Conservation (phyloP, 2,113 vertebrate genomes). For the Gasterosteus nipponicus region DNA sequence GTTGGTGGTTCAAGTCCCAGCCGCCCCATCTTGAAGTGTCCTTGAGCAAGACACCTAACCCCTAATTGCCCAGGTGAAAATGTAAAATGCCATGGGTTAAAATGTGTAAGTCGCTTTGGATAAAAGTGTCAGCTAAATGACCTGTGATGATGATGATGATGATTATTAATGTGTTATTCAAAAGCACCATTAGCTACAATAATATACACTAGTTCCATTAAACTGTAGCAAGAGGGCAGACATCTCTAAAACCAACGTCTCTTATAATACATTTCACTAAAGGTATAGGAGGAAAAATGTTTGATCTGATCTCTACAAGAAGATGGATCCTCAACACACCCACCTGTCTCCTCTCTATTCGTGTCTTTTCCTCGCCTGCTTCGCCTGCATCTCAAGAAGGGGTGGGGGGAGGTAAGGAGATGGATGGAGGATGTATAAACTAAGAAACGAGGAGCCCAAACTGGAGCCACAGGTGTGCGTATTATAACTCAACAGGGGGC, state of each 20-base stretch:
- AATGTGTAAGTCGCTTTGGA: no score
- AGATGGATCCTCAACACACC: background rate
- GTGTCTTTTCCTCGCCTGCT: background rate
- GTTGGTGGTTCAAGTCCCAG: no score
- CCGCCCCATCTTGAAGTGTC: no score
- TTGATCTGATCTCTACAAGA: background rate
- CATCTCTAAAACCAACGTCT: background rate
- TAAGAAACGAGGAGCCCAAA: background rate
- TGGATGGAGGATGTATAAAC: background rate
- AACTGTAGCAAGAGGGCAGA: background rate
- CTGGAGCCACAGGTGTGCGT: background rate
- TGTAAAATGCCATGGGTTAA: no score
- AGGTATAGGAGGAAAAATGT: background rate
- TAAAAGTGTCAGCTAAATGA: no score
- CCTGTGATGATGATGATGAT: no score
- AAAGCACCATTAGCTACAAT: background rate
- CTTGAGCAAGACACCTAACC: no score
- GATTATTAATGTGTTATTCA: background rate
- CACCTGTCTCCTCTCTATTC: background rate
- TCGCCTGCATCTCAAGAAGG: background rate
- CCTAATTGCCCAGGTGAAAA: no score
- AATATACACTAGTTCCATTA: background rate
- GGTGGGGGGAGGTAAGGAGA: background rate
- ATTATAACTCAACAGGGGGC: constrained; percentile 23
- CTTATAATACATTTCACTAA: background rate